These are phyloP conservation scores for Pteruthius melanotis DNA, from an alignment of 2,113 vertebrate species.

Conservation along the genomic window DNA sequence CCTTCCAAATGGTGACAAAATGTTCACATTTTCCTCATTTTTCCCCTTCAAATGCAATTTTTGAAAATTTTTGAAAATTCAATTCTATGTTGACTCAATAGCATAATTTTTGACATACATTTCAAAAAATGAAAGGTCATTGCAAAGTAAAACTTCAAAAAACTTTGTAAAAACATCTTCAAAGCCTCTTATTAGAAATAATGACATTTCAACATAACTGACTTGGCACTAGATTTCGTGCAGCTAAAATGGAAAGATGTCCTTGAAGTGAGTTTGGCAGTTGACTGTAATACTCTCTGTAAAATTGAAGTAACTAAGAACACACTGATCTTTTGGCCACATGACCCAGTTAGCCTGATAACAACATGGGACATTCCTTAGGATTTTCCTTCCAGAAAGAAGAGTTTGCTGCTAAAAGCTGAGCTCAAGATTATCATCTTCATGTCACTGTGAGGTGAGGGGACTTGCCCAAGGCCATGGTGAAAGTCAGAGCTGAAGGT, in stretches of 20 bases:
- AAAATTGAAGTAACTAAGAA: not conserved
- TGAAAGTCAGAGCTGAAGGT: not conserved
- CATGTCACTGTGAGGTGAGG: not conserved
- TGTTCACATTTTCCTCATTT: not conserved
- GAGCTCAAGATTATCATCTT: not conserved
- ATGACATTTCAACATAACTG: not conserved
- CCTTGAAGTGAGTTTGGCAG: not conserved
- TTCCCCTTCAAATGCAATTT: not conserved
- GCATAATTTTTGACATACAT: accelerated
- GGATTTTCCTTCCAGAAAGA: not conserved
- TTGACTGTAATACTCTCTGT: not conserved
- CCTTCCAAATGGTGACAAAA: not conserved
- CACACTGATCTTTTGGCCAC: not conserved
- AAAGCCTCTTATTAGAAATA: not conserved
- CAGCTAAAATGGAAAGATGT: not conserved
- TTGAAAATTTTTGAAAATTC: not conserved
- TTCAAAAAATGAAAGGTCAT: not conserved
- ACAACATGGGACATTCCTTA: accelerated
- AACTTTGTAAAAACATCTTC: not conserved
- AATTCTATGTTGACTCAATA: not conserved
- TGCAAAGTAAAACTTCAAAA: not conserved
- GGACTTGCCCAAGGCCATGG: not conserved
- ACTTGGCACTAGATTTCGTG: not conserved
- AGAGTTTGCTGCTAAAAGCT: not conserved
- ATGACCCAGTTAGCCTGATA: not conserved